Evolutionary conservation across 2,888 invertebrate genomes (phyloP), one percentile per base, ranked within the genome.

Genomic region (Tachina grossa): DNA sequence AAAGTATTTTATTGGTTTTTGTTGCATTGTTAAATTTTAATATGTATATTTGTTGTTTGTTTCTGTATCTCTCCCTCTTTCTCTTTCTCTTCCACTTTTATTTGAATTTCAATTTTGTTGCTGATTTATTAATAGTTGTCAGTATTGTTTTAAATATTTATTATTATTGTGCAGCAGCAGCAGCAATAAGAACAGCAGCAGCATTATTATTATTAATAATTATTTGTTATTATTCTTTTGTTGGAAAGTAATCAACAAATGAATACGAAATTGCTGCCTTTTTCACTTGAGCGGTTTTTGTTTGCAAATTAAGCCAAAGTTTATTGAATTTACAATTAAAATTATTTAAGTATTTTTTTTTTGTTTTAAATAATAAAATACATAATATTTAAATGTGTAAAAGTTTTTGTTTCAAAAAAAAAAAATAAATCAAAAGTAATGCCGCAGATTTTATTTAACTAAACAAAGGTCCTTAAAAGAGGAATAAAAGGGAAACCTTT

Each of bases 161-260:
- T 51, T 74, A 59, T 51, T 31, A 19, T 59, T 79, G 61, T 71
- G 22, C 51, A 14, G 16, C 53, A 68, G n/a, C 41, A 11, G 41
- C 57, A 47, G 31, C 14, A n/a, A n/a, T n/a, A n/a, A n/a, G n/a
- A n/a, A n/a, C 51, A 14, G 16, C 53, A 68, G n/a, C 41, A 11
- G 41, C 57, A 47, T 16, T 10, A 66, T 19, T 31, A 49, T 71
- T 80, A 66, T 72, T 66, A 74, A 66, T 72, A 57, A 80, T 66
- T 66, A 80, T 66, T 80, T 72, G 63, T 72, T 80, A 66, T 83
- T 83, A 72, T 83, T 71, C 55, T 71, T 65, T 83, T 83, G 77
- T 65, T 71, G 51, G 1, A 77, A 65, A 83, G 39, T 66, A 77
- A 77, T 83, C 49, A 65, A 66, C 59, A 72, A 76, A 71, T 71